Base-by-base conservation (phyloP, 1,140 invertebrate species). In the Geopemphigus sp. region DNA sequence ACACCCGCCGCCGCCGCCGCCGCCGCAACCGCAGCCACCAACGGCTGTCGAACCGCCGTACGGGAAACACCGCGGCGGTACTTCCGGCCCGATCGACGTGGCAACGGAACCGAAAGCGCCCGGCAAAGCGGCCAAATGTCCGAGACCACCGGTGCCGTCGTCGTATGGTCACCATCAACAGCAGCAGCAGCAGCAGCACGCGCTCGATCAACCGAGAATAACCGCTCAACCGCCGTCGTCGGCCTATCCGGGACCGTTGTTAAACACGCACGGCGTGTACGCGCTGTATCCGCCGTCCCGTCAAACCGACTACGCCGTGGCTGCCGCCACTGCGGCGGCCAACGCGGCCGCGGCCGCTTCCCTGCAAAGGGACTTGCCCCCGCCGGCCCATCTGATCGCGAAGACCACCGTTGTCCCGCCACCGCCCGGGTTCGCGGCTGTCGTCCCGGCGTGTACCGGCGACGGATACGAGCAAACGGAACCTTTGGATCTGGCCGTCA, bases 401-500 rank as follows among this genome's bases (percentile, higher is more conserved):
- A 19, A 24, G 1, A 68, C 14, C 1, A 50, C 39, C 22, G 59
- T 5, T 47, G 32, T n/a, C n/a, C n/a, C n/a, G 6, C n/a, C 29
- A 10, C 56, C 29, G 6, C 56, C 56, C 1, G 17, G n/a, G 50
- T 68, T 68, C 45, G n/a, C 19, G 8, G 54, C 53, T n/a, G n/a
- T n/a, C 19, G 56, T 39, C 8, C 17, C 73, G 17, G 54, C 32
- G 10, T 29, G 32, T 32, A 14, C 5, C 47, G n/a, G 6, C n/a
- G 15, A 45, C 15, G 73, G 39, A n/a, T n/a, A n/a, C 32, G 10
- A 32, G 29, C 73, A 76, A 59, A 22, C 12, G 5, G 73, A 76
- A 76, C 56, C 73, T n/a, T 59, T 76, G 22, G 56, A 76, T 59
- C 56, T 76, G 32, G 73, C 32, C 22, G 26, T 73, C 26, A 47